Base-by-base conservation (phyloP, 2,888 invertebrate species). In the Orthosia cruda region DNA sequence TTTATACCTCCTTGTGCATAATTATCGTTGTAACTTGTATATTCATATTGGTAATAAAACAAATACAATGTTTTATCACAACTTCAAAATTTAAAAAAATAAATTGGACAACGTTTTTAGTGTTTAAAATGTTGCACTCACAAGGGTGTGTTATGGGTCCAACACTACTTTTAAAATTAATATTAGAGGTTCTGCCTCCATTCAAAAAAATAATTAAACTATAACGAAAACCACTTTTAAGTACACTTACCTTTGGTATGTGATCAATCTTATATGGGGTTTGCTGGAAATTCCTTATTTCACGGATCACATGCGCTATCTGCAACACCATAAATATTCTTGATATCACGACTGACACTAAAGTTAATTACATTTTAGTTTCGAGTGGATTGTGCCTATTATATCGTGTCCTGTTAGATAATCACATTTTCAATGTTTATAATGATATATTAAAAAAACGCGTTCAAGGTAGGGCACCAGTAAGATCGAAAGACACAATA, bases 231-330 rank as follows among this genome's bases (percentile, higher is more conserved):
- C 40, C 62, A 40, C 23, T 26, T 18, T 15, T n/a, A 50, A 13
- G 12, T 58, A 12, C 40, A 80, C 87, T 89, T 77, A 98, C 99
- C 97, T 98, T 98, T 26, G 97, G 97, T 86, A 98, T 98, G 89
- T 98, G 97, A 89, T 99, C 98, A 85, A 99, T 99, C 95, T 98
- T 99, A 93, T 99, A 99, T 0, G 98, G 98, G 2, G 98, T 99
- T 93, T 99, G 98, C 92, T 99, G 99, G 92, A 98, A 99, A 91
- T 98, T 98, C 20, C 98, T 97, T 84, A 99, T 99, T 95, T 99
- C 99, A 69, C 99, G 97, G 85, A 99, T 99, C 11, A 99, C 99
- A 91, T 99, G 99, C 9, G 99, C 99, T 91, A 99, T 98, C 99
- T 99, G 95, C 95, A 97, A 91, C 16, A 40, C 23, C 47, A 80